Conservation (phyloP, 1,140 invertebrate genomes). For the Lamellibrachia luymesi region DNA sequence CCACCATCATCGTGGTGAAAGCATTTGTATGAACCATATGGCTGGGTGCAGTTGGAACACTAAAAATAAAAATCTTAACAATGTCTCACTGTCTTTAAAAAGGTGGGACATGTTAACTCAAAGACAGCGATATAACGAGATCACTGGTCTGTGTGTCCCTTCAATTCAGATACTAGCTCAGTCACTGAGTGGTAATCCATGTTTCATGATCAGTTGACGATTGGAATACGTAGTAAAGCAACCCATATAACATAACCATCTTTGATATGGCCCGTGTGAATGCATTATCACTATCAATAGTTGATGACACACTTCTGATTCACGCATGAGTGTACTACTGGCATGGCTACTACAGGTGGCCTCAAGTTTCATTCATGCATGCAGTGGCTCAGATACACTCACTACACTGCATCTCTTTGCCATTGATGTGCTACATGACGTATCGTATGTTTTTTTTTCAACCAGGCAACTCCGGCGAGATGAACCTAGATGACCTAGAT, state of each 20-base stretch:
- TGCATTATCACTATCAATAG: background rate
- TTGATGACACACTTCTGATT: background rate
- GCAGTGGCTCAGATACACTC: background rate
- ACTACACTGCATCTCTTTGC: background rate
- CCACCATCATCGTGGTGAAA: too few species aligned
- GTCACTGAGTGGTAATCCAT: background rate
- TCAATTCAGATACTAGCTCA: background rate
- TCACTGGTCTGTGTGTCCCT: background rate
- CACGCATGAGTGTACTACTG: background rate
- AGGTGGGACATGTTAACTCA: too few species aligned
- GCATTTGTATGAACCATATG: too few species aligned
- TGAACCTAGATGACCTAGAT: background rate
- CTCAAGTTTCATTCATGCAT: background rate
- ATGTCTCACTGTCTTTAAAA: too few species aligned
- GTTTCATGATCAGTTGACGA: background rate
- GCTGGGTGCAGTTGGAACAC: too few species aligned
- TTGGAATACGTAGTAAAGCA: background rate
- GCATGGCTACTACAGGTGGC: background rate
- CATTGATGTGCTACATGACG: background rate
- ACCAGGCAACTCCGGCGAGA: background rate
- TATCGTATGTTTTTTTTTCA: background rate
- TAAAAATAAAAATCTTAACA: too few species aligned
- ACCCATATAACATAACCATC: background rate
- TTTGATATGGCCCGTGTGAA: background rate
- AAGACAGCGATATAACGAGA: background rate